Conservation (phyloP, 2,797 vertebrate genomes). For the Pseudochromis fuscus region DNA sequence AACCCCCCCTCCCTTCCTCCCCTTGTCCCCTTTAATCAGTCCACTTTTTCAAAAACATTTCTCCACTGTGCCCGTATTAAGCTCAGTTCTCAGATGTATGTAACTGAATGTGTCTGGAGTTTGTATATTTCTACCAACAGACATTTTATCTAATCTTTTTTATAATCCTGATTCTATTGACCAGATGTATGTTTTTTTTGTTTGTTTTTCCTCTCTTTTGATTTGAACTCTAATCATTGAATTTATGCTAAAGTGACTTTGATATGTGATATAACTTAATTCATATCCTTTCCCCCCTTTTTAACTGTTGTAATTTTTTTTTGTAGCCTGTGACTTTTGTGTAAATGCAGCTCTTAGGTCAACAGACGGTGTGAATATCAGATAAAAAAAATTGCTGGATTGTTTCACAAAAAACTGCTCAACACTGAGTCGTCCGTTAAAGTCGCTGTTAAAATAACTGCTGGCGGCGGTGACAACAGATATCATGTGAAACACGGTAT, state of each 20-base stretch:
- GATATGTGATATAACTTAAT: conserved; percentile 77
- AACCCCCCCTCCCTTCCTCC: conserved; percentile 45
- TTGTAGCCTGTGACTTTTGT: conserved; percentile 64
- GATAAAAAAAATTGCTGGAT: conserved; percentile 68
- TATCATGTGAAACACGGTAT: conserved; percentile 64
- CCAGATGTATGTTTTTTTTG: conserved; percentile 77
- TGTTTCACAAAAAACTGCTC: conserved; percentile 69
- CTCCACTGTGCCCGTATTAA: conserved; percentile 74
- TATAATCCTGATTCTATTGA: conserved; percentile 83
- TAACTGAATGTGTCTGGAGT: conserved; percentile 88
- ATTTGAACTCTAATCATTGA: conserved; percentile 77
- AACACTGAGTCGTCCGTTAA: conserved; percentile 64
- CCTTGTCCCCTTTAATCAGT: conserved; percentile 64
- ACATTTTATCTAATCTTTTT: conserved; percentile 85
- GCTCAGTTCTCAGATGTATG: conserved; percentile 91
- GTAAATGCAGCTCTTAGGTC: conserved; percentile 72
- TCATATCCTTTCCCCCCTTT: conserved; percentile 65
- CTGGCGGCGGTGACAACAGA: conserved; percentile 57
- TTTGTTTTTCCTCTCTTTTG: conserved; percentile 36
- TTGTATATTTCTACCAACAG: conserved; percentile 87
- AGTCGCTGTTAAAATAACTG: conserved; percentile 52
- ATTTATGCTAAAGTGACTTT: conserved; percentile 80
- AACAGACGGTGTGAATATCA: conserved; percentile 76
- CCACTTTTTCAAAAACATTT: conserved; percentile 61
- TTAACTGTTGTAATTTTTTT: conserved; percentile 58